phyloP scores from a whole-genome alignment of 2,113 vertebrate genomes.

The Aspiorhynchus laticeps region DNA sequence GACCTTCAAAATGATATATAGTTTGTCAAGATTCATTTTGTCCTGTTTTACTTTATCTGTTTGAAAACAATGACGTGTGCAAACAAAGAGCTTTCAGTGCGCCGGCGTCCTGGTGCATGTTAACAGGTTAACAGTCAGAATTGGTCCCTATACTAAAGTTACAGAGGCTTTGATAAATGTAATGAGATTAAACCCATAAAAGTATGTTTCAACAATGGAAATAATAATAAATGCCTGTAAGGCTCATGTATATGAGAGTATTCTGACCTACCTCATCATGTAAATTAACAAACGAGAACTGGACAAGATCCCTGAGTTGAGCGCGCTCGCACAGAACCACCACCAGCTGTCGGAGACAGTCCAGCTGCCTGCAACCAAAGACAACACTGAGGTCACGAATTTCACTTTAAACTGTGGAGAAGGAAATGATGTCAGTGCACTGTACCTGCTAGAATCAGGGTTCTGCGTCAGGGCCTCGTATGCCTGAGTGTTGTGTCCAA shows the following conservation, averaged over 20 bases:
- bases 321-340: constrained; percentile 93
- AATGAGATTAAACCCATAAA: not conserved
- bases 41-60: too few relatives aligned
- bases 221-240: too few relatives aligned
- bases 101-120: too few relatives aligned
- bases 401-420: not conserved
- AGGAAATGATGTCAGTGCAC: not conserved
- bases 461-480: constrained; percentile 93
- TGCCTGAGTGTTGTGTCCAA: constrained; percentile 91
- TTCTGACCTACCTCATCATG: constrained; percentile 84
- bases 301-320: constrained; percentile 90
- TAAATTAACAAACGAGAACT: constrained; percentile 92
- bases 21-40: too few relatives aligned
- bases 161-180: not conserved
- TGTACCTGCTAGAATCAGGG: constrained; percentile 90
- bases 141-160: too few relatives aligned
- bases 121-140: too few relatives aligned
- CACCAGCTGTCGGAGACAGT: constrained; percentile 94
- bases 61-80: too few relatives aligned
- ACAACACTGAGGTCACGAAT: not conserved
- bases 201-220: not conserved
- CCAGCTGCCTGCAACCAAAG: constrained; percentile 81
- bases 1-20: too few relatives aligned
- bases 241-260: not conserved
- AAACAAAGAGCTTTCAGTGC: too few relatives aligned